Base-by-base conservation (phyloP, 37 sponge, comb jelly and placozoan genomes). In the Theonella swinhoei region DNA sequence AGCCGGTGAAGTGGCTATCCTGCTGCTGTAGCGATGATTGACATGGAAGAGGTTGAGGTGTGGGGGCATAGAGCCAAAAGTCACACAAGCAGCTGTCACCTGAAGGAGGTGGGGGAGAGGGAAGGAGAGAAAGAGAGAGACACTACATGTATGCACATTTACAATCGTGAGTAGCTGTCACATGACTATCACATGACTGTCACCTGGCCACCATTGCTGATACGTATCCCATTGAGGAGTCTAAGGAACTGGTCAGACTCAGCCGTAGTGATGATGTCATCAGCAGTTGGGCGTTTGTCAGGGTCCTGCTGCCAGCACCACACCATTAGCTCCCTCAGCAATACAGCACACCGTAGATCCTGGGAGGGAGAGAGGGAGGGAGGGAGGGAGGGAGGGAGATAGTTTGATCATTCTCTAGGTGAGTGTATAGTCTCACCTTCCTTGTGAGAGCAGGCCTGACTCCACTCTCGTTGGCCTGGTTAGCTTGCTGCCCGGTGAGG, bases 291-390 rank as follows among this genome's bases (percentile, higher is more conserved):
- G 17, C 96, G 83, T 5, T 83, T 39, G 32, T 88, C 92, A 0
- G 88, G 82, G 26, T 74, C 34, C 62, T 90, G 88, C 62, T 96
- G 88, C 96, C 96, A 96, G 79, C 93, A 93, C 93, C 96, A 92
- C 24, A 76, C 83, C 96, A 96, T 96, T 38, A 96, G 86, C 73
- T 96, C 96, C 19, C 94, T 72, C 29, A 93, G 80, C 35, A 96
- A 78, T 0, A 96, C 83, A 20, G 90, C 88, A 47, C 85, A 85
- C 24, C 71, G 70, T 14, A 90, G 78, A 65, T 95, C 89, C 93
- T 88, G 25, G 39, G 43, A 30, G 26, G 39, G 64, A 19, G 37
- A 71, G 74, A 4, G 11, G 26, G 25, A 80, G 3, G 25, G 54
- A 47, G 54, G 14, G 54, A 17, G 54, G 14, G 11, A 47, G 54